These are phyloP conservation scores for Acrocyrtus sp. DNA, from an alignment of 2,888 invertebrate genomes.

Conservation along the genomic window DNA sequence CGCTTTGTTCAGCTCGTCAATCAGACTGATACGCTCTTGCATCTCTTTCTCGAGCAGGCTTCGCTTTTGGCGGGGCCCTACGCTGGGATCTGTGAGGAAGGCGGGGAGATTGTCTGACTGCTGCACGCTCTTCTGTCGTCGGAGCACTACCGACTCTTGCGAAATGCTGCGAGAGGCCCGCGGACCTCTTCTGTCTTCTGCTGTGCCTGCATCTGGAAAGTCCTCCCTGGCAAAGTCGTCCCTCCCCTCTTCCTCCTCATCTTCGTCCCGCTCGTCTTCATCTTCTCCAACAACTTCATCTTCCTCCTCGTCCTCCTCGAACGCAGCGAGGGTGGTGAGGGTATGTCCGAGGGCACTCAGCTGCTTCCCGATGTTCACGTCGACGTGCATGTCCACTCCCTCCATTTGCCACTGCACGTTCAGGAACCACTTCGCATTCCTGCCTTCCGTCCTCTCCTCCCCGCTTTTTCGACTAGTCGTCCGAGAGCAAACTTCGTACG, in stretches of 20 bases:
- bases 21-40: slow-evolving; percentile 96
- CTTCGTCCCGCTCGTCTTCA: slow-evolving; percentile 61
- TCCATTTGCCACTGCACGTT: slow-evolving; percentile 99
- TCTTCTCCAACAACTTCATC: slow-evolving; percentile 32
- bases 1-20: slow-evolving; percentile 87
- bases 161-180: slow-evolving; percentile 18
- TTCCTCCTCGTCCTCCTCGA: slow-evolving; percentile 77
- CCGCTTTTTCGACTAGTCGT: slow-evolving; percentile 78
- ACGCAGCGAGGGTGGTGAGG: slow-evolving; percentile 92
- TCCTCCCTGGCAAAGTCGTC: slow-evolving; percentile 64
- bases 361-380: slow-evolving; percentile 96
- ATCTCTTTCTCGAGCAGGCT: slow-evolving; percentile 95
- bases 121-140: slow-evolving; percentile 72
- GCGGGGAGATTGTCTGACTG: slow-evolving; percentile 77
- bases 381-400: slow-evolving; percentile 96
- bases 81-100: slow-evolving; percentile 82
- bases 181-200: background rate
- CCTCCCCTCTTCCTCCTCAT: slow-evolving; percentile 78
- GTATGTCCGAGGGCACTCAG: slow-evolving; percentile 94
- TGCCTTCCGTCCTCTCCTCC: slow-evolving; percentile 15
- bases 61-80: slow-evolving; percentile 86
- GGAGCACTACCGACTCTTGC: slow-evolving; percentile 77
- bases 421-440: slow-evolving; percentile 94
- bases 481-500: slow-evolving; percentile 95
- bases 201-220: slow-evolving; percentile 8